These are phyloP conservation scores for Vulpes lagopus DNA, from an alignment of 2,113 vertebrate species.

Conservation along the genomic window DNA sequence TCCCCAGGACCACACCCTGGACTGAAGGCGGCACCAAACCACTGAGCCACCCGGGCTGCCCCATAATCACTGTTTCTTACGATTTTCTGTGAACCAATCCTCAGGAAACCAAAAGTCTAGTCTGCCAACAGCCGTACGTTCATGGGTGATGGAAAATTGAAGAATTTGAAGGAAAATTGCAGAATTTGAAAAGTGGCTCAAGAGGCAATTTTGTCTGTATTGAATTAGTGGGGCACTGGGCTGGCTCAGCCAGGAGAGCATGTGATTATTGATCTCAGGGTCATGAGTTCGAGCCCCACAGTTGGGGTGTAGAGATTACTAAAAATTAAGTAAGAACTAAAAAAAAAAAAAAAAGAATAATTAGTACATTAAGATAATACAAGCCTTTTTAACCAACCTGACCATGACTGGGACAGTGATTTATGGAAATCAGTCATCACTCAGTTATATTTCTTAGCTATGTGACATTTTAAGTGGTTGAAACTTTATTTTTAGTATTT, in stretches of 20 bases:
- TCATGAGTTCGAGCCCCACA: neutral
- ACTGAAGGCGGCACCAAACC: too few species aligned
- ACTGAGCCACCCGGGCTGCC: neutral
- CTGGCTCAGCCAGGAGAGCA: neutral
- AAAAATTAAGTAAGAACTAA: neutral
- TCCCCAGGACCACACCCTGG: too few species aligned
- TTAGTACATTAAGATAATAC: slow-evolving; percentile 27
- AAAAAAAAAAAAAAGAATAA: neutral
- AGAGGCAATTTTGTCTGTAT: slow-evolving; percentile 25
- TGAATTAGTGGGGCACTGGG: neutral
- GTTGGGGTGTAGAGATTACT: neutral
- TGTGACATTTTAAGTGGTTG: slow-evolving; percentile 9
- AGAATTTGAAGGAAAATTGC: neutral
- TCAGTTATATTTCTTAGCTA: slow-evolving; percentile 15
- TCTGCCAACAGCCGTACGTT: neutral
- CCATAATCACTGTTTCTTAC: neutral
- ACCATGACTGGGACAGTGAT: neutral
- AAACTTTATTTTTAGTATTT: slow-evolving; percentile 23
- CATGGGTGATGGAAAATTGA: slow-evolving; percentile 15
- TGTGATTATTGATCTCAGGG: neutral
- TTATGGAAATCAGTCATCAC: slow-evolving; percentile 33
- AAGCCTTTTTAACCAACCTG: slow-evolving; percentile 10
- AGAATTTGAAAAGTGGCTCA: neutral
- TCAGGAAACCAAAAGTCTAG: neutral
- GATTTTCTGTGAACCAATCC: neutral